A percentile compares a stretch with the other conserved stretches of the same genome.
These are phyloP conservation scores for Lacanobia wlatinum DNA, from an alignment of 2,888 invertebrate genomes.

Conservation along the genomic window DNA sequence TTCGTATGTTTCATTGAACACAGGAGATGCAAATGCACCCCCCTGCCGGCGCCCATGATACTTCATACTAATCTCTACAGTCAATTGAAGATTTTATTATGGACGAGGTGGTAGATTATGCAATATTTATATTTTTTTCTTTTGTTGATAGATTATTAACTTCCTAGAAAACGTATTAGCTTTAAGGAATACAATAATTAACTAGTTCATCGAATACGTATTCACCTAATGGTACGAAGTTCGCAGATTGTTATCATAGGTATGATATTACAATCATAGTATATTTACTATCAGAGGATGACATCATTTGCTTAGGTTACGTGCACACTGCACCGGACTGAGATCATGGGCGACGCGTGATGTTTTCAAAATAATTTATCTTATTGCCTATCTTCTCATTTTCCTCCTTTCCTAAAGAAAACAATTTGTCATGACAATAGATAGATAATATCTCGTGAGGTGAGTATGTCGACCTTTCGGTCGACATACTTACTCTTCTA, in stretches of 20 bases:
- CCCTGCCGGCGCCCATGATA: background rate
- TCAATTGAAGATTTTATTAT: background rate
- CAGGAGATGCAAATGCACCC: too few species aligned
- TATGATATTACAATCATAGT: constrained; percentile 62
- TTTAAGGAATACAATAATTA: constrained; percentile 11
- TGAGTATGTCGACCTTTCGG: too few species aligned
- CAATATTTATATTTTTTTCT: background rate
- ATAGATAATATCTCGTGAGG: too few species aligned
- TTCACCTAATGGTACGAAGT: constrained; percentile 28
- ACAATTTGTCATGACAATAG: too few species aligned
- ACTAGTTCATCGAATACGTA: constrained; percentile 21
- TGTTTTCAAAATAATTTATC: constrained; percentile 41
- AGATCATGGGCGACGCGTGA: constrained; percentile 41
- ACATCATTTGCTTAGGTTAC: constrained; percentile 64
- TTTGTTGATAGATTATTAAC: background rate
- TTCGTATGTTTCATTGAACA: too few species aligned
- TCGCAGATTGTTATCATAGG: constrained; percentile 63
- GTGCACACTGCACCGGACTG: constrained; percentile 50
- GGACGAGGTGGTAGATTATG: background rate
- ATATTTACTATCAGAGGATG: constrained; percentile 63
- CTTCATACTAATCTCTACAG: background rate
- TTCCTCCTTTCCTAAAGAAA: constrained; percentile 5
- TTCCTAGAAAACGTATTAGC: background rate
- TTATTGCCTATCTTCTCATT: constrained; percentile 11
- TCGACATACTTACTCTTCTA: too few species aligned